Conservation (phyloP, 1,140 invertebrate genomes). For the Periplaneta americana region DNA sequence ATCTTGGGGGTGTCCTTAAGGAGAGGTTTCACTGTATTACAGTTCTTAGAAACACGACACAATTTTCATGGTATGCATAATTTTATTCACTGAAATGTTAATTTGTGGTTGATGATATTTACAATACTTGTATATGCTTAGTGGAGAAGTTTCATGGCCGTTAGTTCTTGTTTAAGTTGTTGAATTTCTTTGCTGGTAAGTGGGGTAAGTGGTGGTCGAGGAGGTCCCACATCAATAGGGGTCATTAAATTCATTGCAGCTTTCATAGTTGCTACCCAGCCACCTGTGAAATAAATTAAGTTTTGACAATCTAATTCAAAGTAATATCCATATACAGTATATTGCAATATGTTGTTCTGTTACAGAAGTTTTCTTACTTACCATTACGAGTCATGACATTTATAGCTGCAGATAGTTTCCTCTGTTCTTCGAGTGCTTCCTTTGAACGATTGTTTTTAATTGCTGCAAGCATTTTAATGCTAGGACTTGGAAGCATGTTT, state of each 20-base stretch:
- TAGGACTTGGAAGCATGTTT: conserved; percentile 50
- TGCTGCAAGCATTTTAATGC: conserved; percentile 36
- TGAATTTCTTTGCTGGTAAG: conserved; percentile 33
- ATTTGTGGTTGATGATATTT: too few species aligned
- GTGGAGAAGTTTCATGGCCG: neutral
- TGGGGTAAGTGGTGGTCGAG: conserved; percentile 43
- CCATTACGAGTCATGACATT: conserved; percentile 42
- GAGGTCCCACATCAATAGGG: conserved; percentile 50
- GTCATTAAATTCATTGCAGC: conserved; percentile 52
- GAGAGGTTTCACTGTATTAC: too few species aligned
- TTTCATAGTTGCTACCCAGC: conserved; percentile 63
- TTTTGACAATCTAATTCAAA: neutral
- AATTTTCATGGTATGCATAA: too few species aligned
- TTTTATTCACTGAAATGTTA: neutral
- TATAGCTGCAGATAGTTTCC: conserved; percentile 36
- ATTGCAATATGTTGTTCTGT: too few species aligned
- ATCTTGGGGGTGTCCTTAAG: too few species aligned
- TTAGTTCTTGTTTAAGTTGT: conserved; percentile 12
- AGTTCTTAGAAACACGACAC: too few species aligned
- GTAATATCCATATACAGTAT: neutral
- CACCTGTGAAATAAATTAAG: conserved; percentile 32
- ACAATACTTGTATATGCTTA: neutral
- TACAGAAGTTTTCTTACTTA: too few species aligned
- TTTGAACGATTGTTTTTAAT: conserved; percentile 32
- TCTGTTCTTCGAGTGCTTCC: conserved; percentile 38